Base-by-base conservation (phyloP, 2,888 invertebrate genomes). In the Eupithecia dodoneata region DNA sequence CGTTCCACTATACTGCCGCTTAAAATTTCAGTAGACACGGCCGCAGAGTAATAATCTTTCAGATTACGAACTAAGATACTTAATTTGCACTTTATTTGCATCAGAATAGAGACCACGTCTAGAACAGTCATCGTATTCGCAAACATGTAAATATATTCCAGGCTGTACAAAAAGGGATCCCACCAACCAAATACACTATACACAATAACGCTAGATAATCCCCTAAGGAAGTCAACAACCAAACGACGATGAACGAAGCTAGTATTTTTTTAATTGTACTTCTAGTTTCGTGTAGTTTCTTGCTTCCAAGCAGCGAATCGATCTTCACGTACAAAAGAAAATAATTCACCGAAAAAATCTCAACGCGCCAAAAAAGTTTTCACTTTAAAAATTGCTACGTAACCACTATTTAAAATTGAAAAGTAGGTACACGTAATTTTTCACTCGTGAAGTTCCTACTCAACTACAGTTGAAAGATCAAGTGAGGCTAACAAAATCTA, bases 1-100 rank as follows among this genome's bases (percentile, higher is more conserved):
- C 44, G 44, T n/a, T 42, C 69, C 41, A 30, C 41, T 59, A 42
- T 47, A 47, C n/a, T 12, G 6, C 74, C 55, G 41, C 63, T 49
- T 18, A 18, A 18, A 52, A 65, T 13, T 63, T 66, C 65, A 65
- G 12, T 9, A 12, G 45, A 52, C n/a, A 63, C 30, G 76, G 59
- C 18, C 18, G 69, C 7, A 1, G 42, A 4, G 42, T 55, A 4
- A 82, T 74, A 59, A 65, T 69, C 77, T 79, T 84, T 66, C n/a
- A 81, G 63, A 6, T 65, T n/a, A 18, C 44, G 18, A 13, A 74
- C 52, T 44, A 81, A 70, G 2, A 74, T n/a, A n/a, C 71, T 75
- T 2, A 85, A 74, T 67, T 85, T 81, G 71, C 78, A 82, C 63
- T 86, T 81, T 18, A 86, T 74, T 67, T 86, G 86, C 6, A 85